Conservation (phyloP, 1,140 invertebrate species). For the Pollicipes pollicipes region DNA sequence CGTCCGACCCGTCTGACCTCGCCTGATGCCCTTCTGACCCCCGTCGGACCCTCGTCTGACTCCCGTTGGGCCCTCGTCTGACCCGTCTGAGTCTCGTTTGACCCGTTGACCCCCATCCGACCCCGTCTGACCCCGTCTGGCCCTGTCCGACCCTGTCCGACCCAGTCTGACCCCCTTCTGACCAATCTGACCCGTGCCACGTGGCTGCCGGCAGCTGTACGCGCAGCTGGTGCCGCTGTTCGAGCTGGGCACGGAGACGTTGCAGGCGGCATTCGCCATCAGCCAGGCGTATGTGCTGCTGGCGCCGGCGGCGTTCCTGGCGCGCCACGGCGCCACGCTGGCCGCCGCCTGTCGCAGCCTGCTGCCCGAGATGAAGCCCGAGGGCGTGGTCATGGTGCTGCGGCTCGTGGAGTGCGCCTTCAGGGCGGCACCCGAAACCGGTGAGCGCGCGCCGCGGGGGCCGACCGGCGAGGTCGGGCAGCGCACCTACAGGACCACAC, state of each 20-base stretch:
- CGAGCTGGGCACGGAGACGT: slow-evolving; percentile 63
- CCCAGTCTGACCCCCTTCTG: no score
- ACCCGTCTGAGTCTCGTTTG: no score
- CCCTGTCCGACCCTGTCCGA: no score
- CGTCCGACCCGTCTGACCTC: no score
- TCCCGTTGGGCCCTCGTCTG: no score
- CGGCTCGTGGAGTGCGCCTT: slow-evolving; percentile 52
- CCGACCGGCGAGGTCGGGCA: neutral
- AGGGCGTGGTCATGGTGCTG: slow-evolving; percentile 54
- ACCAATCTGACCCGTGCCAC: no score
- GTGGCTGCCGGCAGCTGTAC: no score
- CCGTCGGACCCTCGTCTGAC: no score
- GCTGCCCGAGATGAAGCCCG: slow-evolving; percentile 54
- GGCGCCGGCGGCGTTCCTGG: slow-evolving; percentile 55
- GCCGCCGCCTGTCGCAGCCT: slow-evolving; percentile 46
- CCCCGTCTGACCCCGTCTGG: no score
- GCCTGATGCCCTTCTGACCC: no score
- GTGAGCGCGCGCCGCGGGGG: neutral
- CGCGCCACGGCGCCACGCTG: slow-evolving; percentile 42
- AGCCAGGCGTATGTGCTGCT: slow-evolving; percentile 67
- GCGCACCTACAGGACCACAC: neutral
- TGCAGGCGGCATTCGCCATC: slow-evolving; percentile 55
- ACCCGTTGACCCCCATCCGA: no score
- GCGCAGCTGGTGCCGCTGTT: slow-evolving; percentile 17
- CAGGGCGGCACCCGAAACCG: slow-evolving; percentile 35